Conservation (phyloP, 1,140 invertebrate species). For the Drosophila quadrilineata region DNA sequence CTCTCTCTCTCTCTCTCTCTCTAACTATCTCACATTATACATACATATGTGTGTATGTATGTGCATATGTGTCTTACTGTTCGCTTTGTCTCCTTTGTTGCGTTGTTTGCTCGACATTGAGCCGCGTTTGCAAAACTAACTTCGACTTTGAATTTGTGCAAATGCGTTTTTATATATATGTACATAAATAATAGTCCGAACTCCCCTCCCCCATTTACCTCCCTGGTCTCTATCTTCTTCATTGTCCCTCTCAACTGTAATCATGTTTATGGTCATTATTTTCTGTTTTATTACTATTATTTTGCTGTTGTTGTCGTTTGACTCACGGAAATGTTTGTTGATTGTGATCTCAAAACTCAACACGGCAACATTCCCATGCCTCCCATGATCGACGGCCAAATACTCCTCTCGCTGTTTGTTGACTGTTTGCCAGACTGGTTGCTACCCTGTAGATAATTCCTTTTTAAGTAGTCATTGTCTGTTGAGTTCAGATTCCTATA, state of each 20-base stretch:
- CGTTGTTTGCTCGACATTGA: slow-evolving; percentile 29
- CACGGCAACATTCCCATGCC: slow-evolving; percentile 19
- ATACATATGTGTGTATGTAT: slow-evolving; percentile 3
- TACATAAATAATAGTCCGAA: neutral
- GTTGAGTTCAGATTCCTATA: too few relatives aligned
- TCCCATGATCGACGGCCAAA: too few relatives aligned
- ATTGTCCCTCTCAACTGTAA: too few relatives aligned
- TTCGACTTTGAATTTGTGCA: slow-evolving; percentile 42
- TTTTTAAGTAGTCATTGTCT: too few relatives aligned
- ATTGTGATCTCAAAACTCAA: slow-evolving; percentile 17
- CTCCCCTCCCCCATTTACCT: neutral
- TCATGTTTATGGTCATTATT: slow-evolving; percentile 4
- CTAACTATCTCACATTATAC: neutral
- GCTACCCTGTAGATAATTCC: too few relatives aligned
- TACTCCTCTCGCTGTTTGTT: too few relatives aligned
- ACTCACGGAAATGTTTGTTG: slow-evolving; percentile 24
- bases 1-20: neutral
- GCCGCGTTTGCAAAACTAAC: slow-evolving; percentile 32
- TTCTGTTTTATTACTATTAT: slow-evolving; percentile 3
- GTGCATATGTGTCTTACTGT: too few relatives aligned
- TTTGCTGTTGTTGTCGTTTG: slow-evolving; percentile 10
- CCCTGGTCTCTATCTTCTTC: slow-evolving; percentile 7
- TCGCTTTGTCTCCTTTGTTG: slow-evolving; percentile 8
- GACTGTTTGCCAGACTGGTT: too few relatives aligned
- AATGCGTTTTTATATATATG: slow-evolving; percentile 30